Percentiles rank a stretch among this genome's conserved stretches.
Conservation (phyloP, 2,888 invertebrate genomes). For the Perithous albicinctus region DNA sequence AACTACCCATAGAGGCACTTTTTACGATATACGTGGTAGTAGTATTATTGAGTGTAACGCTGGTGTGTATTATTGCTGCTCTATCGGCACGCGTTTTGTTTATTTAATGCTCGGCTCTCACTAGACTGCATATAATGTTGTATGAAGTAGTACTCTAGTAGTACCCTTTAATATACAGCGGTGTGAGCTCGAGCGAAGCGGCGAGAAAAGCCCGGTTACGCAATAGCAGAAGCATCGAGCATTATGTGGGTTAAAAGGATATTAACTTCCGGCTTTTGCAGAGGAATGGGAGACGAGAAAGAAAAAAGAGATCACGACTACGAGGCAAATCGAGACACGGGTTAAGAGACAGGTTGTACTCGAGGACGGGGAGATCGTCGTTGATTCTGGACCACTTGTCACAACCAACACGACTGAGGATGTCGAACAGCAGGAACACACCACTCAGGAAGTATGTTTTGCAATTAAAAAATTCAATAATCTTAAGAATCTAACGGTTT, state of each 20-base stretch:
- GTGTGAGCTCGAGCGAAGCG: slow-evolving; percentile 46
- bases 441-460: slow-evolving; percentile 90
- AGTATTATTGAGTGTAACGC: slow-evolving; percentile 1
- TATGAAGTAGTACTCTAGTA: not conserved
- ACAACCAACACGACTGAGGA: slow-evolving; percentile 97
- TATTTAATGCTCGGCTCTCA: not conserved
- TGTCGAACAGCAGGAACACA: slow-evolving; percentile 94
- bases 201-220: slow-evolving; percentile 28
- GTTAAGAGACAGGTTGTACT: slow-evolving; percentile 95
- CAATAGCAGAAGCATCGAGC: slow-evolving; percentile 45
- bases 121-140: not conserved
- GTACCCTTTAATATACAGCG: not conserved
- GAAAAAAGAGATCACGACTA: slow-evolving; percentile 95
- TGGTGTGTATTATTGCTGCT: slow-evolving; percentile 6
- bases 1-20: slow-evolving; percentile 2
- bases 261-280: slow-evolving; percentile 85
- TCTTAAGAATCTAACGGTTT: not conserved
- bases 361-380: slow-evolving; percentile 96
- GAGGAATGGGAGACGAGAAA: slow-evolving; percentile 97
- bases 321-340: slow-evolving; percentile 95
- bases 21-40: not conserved
- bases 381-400: slow-evolving; percentile 95
- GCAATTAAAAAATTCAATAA: not conserved
- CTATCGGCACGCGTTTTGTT: slow-evolving; percentile 23
- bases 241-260: slow-evolving; percentile 63